A percentile compares a stretch with the other conserved stretches of the same genome.
Evolutionary conservation across 1,140 invertebrate genomes (phyloP).

Genomic region (Arion vulgaris): DNA sequence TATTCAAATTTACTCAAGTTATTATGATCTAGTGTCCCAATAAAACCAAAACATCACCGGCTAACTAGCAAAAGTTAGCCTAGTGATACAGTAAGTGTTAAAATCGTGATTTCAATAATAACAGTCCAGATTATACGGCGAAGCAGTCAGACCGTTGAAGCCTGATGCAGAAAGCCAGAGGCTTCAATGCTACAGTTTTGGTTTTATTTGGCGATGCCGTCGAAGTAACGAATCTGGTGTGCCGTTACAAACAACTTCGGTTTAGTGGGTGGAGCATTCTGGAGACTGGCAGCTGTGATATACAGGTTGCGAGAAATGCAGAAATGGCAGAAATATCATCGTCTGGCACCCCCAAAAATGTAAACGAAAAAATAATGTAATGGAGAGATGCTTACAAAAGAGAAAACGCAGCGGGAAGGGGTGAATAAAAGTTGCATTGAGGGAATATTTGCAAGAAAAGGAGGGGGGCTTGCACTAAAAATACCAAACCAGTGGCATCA

Average conservation of each 20-base stretch:
- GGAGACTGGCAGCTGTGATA: slow-evolving; percentile 1
- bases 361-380: neutral
- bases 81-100: neutral
- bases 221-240: neutral
- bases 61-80: slow-evolving; percentile 13
- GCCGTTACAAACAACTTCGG: neutral
- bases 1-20: too few relatives aligned
- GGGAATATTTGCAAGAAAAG: too few relatives aligned
- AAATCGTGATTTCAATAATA: neutral
- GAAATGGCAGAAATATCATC: neutral
- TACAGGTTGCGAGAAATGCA: neutral
- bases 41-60: neutral
- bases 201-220: slow-evolving; percentile 3
- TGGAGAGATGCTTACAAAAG: neutral
- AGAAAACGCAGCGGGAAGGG: too few relatives aligned
- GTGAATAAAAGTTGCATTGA: too few relatives aligned
- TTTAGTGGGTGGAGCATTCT: neutral
- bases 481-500: too few relatives aligned
- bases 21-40: too few relatives aligned
- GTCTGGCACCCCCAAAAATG: neutral
- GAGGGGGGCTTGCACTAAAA: neutral
- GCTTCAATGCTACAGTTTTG: neutral
- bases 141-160: slow-evolving; percentile 24
- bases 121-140: neutral
- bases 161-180: slow-evolving; percentile 23